Conservation (phyloP, 2,888 invertebrate species). For the Diaprepes abbreviatus region DNA sequence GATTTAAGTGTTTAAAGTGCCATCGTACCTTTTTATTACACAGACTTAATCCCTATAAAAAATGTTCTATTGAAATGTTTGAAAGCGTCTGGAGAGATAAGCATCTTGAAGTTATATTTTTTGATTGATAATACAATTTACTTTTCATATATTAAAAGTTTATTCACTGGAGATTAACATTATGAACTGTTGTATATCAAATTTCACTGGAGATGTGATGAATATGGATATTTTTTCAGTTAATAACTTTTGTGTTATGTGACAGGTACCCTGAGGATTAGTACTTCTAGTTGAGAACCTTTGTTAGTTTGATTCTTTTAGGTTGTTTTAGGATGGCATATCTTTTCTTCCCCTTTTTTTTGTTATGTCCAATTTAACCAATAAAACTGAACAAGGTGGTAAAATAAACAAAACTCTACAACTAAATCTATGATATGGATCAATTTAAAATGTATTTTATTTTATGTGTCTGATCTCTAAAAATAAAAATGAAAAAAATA, state of each 20-base stretch:
- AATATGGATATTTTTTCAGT: constrained; percentile 43
- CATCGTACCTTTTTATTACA: constrained; percentile 52
- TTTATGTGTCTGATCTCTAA: too few species aligned
- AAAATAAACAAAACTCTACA: too few species aligned
- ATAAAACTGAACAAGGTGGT: too few species aligned
- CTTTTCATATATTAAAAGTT: constrained; percentile 44
- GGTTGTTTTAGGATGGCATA: constrained; percentile 1
- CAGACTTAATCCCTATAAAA: constrained; percentile 56
- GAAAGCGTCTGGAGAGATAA: constrained; percentile 47
- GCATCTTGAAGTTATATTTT: constrained; percentile 43
- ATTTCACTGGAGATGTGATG: constrained; percentile 44
- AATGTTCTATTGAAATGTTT: constrained; percentile 48
- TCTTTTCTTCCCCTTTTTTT: background rate
- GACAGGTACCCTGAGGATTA: constrained; percentile 43
- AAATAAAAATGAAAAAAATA: too few species aligned
- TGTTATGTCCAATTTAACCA: too few species aligned
- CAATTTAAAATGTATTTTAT: too few species aligned
- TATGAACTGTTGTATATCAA: constrained; percentile 46
- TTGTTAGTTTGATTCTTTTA: constrained; percentile 23
- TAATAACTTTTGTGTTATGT: constrained; percentile 34
- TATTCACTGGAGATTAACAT: constrained; percentile 48
- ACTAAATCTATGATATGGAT: too few species aligned
- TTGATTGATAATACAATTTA: constrained; percentile 50
- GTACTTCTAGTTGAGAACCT: constrained; percentile 16
- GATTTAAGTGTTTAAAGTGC: constrained; percentile 55